These are phyloP conservation scores for Sarcophaga subvicina DNA, from an alignment of 2,888 invertebrate species.

Conservation along the genomic window DNA sequence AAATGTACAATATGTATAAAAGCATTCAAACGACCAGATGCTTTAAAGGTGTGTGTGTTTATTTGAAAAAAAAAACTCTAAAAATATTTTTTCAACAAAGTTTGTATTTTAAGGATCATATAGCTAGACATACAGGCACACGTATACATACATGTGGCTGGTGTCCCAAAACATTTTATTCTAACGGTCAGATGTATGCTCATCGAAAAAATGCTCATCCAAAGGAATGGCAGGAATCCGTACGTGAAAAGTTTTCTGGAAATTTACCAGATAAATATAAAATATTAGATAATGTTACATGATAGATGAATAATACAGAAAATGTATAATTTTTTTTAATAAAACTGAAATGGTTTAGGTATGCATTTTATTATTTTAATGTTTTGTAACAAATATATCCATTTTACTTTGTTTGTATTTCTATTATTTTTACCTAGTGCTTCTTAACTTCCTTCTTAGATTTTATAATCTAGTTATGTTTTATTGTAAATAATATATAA, in stretches of 20 bases:
- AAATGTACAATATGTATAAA: slow-evolving; percentile 80
- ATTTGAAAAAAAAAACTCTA: slow-evolving; percentile 38
- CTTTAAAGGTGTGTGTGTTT: slow-evolving; percentile 47
- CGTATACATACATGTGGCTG: slow-evolving; percentile 77
- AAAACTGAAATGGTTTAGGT: no score
- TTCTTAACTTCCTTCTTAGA: no score
- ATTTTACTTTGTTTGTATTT: no score
- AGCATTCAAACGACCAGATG: slow-evolving; percentile 79
- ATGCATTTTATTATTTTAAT: no score
- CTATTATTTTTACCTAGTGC: no score
- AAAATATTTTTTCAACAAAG: no score
- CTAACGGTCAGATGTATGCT: slow-evolving; percentile 78
- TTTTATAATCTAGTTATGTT: no score
- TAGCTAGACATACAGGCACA: slow-evolving; percentile 78
- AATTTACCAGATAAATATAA: slow-evolving; percentile 58
- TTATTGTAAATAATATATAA: no score
- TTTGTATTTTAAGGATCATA: slow-evolving; percentile 76
- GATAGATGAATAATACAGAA: no score
- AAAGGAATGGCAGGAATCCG: slow-evolving; percentile 76
- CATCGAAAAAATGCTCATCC: slow-evolving; percentile 79
- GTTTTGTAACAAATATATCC: no score
- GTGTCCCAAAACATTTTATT: slow-evolving; percentile 78
- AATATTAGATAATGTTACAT: no score
- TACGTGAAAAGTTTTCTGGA: slow-evolving; percentile 59
- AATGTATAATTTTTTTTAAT: no score